Conservation (phyloP, 2,888 invertebrate genomes). For the Ceramica pisi region DNA sequence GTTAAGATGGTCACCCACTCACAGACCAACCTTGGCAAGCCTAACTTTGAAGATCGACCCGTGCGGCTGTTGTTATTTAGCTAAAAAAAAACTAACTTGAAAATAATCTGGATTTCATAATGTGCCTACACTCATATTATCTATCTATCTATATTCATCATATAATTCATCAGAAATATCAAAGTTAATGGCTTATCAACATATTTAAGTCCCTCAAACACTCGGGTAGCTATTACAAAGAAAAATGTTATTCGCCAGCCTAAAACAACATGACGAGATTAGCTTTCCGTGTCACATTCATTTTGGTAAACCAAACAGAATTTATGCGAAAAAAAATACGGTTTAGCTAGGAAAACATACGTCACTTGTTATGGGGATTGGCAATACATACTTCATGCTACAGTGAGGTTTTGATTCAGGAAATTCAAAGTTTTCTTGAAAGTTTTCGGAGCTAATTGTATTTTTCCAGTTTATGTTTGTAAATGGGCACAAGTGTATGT, state of each 20-base stretch:
- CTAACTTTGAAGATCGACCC: too few relatives aligned
- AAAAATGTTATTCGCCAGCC: slow-evolving; percentile 31
- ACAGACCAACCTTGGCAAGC: too few relatives aligned
- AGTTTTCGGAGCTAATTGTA: too few relatives aligned
- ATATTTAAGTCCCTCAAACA: background rate
- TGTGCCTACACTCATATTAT: too few relatives aligned
- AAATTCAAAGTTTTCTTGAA: background rate
- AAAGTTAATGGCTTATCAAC: background rate
- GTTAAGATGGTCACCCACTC: too few relatives aligned
- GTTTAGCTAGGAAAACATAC: background rate
- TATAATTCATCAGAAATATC: background rate
- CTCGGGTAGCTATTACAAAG: slow-evolving; percentile 8
- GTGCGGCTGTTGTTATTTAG: too few relatives aligned
- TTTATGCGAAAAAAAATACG: background rate
- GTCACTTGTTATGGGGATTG: background rate
- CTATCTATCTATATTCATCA: too few relatives aligned
- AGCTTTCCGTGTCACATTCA: slow-evolving; percentile 10
- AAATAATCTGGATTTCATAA: too few relatives aligned
- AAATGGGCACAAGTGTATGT: too few relatives aligned
- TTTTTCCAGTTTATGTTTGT: too few relatives aligned
- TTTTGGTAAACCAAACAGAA: background rate
- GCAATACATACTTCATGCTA: background rate
- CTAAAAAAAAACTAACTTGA: too few relatives aligned
- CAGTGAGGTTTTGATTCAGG: background rate
- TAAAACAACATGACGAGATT: slow-evolving; percentile 40